Conservation (phyloP, 2,113 vertebrate species). For the Hippoglossus stenolepis region DNA sequence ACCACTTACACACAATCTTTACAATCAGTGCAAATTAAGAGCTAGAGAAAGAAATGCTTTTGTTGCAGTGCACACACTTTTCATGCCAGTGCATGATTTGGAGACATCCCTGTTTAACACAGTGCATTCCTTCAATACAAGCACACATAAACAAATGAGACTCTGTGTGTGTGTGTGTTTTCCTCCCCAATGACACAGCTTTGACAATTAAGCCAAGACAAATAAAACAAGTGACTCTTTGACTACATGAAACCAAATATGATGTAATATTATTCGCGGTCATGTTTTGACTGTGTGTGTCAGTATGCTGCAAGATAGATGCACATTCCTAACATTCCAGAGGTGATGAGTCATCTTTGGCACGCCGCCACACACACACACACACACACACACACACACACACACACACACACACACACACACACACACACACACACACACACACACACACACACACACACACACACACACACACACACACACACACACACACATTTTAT, state of each 20-base stretch:
- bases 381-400: neutral
- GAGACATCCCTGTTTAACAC: constrained; percentile 36
- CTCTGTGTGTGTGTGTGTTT: neutral
- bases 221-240: constrained; percentile 4
- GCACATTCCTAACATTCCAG: constrained; percentile 48
- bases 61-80: neutral
- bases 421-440: neutral
- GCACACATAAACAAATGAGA: constrained; percentile 27
- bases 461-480: neutral
- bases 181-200: too few species aligned
- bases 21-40: neutral
- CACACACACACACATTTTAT: too few species aligned
- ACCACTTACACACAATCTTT: neutral
- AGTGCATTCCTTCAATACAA: constrained; percentile 45
- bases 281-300: too few species aligned
- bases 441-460: neutral
- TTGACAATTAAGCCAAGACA: neutral
- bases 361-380: neutral
- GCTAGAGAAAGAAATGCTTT: neutral
- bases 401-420: neutral
- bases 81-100: constrained; percentile 1
- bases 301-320: neutral
- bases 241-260: neutral
- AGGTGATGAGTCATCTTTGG: constrained; percentile 23
- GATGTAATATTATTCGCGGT: neutral